Conservation (phyloP, 2,888 invertebrate species). For the Phlogophora meticulosa region DNA sequence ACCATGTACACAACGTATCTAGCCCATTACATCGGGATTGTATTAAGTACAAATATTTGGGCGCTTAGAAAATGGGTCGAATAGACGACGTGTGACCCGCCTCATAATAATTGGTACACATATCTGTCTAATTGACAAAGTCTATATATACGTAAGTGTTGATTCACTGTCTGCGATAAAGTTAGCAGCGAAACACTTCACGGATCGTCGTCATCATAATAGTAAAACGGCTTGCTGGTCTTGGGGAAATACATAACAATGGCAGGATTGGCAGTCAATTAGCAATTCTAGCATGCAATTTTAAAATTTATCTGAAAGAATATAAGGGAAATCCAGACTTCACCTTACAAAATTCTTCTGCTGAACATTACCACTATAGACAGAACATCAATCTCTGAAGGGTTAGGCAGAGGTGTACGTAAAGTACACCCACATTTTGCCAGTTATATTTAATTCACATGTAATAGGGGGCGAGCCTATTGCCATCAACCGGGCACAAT, state of each 20-base stretch:
- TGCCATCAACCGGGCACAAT: no score
- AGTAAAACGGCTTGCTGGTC: conserved; percentile 5
- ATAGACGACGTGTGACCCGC: conserved; percentile 14
- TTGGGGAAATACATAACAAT: not conserved
- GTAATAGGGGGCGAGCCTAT: no score
- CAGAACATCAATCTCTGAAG: no score
- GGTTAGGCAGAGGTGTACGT: no score
- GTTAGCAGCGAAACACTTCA: conserved; percentile 9
- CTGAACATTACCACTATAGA: no score
- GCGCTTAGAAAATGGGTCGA: conserved; percentile 39
- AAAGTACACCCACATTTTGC: no score
- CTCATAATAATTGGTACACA: conserved; percentile 50
- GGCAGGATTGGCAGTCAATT: not conserved
- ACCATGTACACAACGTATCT: not conserved
- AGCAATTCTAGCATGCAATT: not conserved
- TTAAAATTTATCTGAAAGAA: not conserved
- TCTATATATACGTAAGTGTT: conserved; percentile 29
- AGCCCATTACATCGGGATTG: conserved; percentile 9
- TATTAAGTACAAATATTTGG: conserved; percentile 51
- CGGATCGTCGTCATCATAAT: not conserved
- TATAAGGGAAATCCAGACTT: not conserved
- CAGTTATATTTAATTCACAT: no score
- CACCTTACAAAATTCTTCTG: not conserved
- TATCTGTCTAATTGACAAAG: conserved; percentile 46
- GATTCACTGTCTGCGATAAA: conserved; percentile 18